Base-by-base conservation (phyloP, 2,113 vertebrate species). In the Emberiza fucata region DNA sequence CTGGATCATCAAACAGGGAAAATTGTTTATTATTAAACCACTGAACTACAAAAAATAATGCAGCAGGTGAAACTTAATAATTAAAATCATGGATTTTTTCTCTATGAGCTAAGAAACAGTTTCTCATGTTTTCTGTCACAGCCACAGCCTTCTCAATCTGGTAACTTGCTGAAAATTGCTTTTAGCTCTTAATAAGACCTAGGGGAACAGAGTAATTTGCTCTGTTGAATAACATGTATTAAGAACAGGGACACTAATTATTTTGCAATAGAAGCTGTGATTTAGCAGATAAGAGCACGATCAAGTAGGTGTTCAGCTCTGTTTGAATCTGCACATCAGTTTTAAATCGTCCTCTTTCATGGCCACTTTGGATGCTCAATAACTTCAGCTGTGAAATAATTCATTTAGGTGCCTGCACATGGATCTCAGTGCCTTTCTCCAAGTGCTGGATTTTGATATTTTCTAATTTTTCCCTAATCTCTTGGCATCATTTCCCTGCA, bases 181-280 rank as follows among this genome's bases (percentile, higher is more conserved):
- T 75, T 90, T 96, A 93, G 86, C 23, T 96, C 85, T 94, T 94
- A 95, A 93, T 83, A 83, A 92, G 90, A 63, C 91, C 93, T 64
- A 7, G 9, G 94, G 85, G 72, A 94, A 64, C n/a, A 13, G 64
- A 68, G 76, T 81, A 90, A 94, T 96, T 96, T 94, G 61, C 57
- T 88, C 44, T 84, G 85, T 71, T 93, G 93, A 96, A 92, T 88
- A 91, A 93, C 51, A 71, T 35, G 56, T 51, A 63, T 75, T 93
- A 96, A 92, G 69, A 17, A 68, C 57, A 81, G 31, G 76, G 60
- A 83, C 60, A 83, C 61, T 78, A 88, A 92, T 75, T 93, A 44
- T 78, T 71, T 71, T 83, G 79, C 83, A 90, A 51, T 29, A 92
- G 51, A 78, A 83, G 53, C n/a, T 60, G 76, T 71, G 79, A 92